phyloP scores from a whole-genome alignment of 2,113 vertebrate species.

The Castor canadensis region DNA sequence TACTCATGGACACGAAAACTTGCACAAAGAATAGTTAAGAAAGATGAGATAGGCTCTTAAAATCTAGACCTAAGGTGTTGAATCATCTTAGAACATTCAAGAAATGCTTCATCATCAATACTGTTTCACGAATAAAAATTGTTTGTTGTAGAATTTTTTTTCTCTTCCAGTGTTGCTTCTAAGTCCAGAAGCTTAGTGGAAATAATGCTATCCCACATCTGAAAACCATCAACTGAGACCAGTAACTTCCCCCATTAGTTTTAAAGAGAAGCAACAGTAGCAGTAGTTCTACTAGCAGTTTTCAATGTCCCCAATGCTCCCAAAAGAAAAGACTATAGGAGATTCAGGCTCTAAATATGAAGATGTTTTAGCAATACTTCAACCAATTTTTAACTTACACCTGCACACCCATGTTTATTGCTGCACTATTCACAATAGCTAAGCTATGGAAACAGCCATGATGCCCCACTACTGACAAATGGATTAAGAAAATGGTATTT shows the following conservation, averaged over 20 bases:
- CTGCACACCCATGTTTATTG: too few species aligned
- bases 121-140: neutral
- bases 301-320: neutral
- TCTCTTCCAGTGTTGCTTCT: neutral
- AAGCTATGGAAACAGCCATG: too few species aligned
- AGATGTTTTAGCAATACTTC: neutral
- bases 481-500: too few species aligned
- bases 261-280: neutral
- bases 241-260: neutral
- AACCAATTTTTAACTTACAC: neutral
- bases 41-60: neutral
- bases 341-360: neutral
- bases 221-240: neutral
- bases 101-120: neutral
- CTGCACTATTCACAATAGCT: too few species aligned
- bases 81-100: neutral
- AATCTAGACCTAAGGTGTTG: neutral
- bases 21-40: neutral
- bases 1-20: neutral
- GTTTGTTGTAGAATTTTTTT: neutral
- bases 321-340: neutral
- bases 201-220: neutral
- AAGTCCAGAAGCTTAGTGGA: neutral
- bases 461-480: too few species aligned
- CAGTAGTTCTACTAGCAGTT: neutral